These are phyloP conservation scores for Dallia pectoralis DNA, from an alignment of 2,797 vertebrate species.

Conservation along the genomic window DNA sequence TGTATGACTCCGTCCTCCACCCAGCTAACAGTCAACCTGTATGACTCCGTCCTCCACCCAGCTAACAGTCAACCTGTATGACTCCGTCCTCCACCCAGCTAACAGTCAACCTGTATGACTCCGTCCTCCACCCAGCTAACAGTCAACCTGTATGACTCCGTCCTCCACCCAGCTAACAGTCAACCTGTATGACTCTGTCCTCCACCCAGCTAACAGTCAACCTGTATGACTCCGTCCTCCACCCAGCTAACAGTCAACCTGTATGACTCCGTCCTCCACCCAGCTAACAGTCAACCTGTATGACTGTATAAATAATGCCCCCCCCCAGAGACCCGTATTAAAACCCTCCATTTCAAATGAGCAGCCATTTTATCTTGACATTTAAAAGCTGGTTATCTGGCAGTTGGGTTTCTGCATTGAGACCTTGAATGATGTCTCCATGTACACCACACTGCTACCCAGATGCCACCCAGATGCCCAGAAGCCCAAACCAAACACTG, in stretches of 20 bases:
- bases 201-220: no score
- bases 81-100: no score
- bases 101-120: no score
- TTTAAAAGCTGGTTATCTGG: slow-evolving; percentile 43
- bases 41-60: no score
- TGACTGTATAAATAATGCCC: slow-evolving; percentile 39
- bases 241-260: slow-evolving; percentile 16
- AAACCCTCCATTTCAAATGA: slow-evolving; percentile 41
- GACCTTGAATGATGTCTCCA: slow-evolving; percentile 46
- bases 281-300: no score
- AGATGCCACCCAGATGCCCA: slow-evolving; percentile 45
- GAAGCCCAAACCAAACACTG: slow-evolving; percentile 39
- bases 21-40: no score
- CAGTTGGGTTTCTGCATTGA: slow-evolving; percentile 30
- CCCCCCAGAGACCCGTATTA: slow-evolving; percentile 33
- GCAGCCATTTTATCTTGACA: slow-evolving; percentile 44
- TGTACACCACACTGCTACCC: slow-evolving; percentile 25
- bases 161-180: not conserved
- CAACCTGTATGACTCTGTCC: slow-evolving; percentile 36
- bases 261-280: slow-evolving; percentile 32
- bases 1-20: slow-evolving; percentile 35
- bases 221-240: no score
- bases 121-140: slow-evolving; percentile 66
- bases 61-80: no score
- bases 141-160: slow-evolving; percentile 75